Percentiles rank a stretch among this genome's conserved stretches.
phyloP scores from a whole-genome alignment of 1,140 invertebrate genomes.

The Calosoma granatense region DNA sequence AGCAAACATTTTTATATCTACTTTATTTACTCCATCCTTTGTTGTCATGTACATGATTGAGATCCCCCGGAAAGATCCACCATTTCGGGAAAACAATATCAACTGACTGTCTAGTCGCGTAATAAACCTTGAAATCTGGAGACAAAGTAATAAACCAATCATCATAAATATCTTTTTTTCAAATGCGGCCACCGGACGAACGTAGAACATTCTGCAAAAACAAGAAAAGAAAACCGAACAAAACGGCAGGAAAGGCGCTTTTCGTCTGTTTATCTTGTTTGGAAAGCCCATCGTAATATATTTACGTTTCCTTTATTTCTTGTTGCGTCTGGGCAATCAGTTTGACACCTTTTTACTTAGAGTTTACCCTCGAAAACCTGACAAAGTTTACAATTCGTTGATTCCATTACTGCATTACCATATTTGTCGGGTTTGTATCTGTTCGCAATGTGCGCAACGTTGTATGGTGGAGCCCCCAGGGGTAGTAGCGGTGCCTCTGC shows the following conservation, averaged over 20 bases:
- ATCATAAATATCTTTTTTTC: background rate
- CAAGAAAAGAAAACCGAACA: background rate
- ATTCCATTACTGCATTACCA: background rate
- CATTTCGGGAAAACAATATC: background rate
- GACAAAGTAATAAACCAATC: background rate
- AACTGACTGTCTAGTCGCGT: too few relatives aligned
- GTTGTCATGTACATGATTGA: background rate
- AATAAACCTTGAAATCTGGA: background rate
- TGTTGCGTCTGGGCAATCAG: slow-evolving; percentile 17
- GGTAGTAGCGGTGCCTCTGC: too few relatives aligned
- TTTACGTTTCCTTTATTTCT: background rate
- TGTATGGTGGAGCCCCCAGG: too few relatives aligned
- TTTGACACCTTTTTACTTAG: slow-evolving; percentile 25
- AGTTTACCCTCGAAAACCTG: slow-evolving; percentile 14
- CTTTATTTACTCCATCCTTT: background rate
- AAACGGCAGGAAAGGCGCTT: too few relatives aligned
- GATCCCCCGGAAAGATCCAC: background rate
- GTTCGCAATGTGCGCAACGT: too few relatives aligned
- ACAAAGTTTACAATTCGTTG: background rate
- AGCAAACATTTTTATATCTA: background rate
- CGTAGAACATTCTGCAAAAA: too few relatives aligned
- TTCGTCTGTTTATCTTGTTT: background rate
- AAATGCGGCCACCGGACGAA: background rate
- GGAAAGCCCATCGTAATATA: background rate
- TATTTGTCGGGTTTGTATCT: background rate